Evolutionary conservation across 1,140 invertebrate species (phyloP).

Genomic region (Cyrtorhinus lividipennis): DNA sequence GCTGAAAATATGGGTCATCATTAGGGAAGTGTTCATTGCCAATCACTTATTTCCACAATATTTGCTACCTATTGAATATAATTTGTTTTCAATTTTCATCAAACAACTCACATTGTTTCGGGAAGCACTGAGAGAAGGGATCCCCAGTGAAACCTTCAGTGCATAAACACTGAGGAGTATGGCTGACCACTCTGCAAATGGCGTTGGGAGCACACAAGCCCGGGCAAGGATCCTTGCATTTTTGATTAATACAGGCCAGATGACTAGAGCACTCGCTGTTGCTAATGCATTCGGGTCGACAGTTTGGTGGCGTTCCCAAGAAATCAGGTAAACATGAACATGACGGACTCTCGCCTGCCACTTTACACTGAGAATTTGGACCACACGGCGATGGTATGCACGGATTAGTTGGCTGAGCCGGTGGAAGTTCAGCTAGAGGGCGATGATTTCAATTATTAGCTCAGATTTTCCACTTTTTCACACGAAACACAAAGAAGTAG

Average conservation of each 20-base stretch:
- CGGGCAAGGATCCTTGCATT: conserved; percentile 51
- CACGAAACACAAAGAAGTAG: neutral
- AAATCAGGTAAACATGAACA: conserved; percentile 53
- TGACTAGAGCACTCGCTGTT: conserved; percentile 49
- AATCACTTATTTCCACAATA: neutral
- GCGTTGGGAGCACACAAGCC: conserved; percentile 46
- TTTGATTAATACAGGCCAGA: conserved; percentile 49
- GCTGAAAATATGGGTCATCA: conserved; percentile 11
- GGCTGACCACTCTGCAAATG: conserved; percentile 47
- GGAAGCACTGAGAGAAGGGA: conserved; percentile 39
- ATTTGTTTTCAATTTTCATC: neutral
- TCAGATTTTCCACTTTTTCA: neutral
- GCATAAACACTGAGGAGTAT: conserved; percentile 47
- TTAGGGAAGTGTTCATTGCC: neutral
- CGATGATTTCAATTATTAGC: conserved; percentile 22
- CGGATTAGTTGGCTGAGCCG: conserved; percentile 28
- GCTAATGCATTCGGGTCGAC: conserved; percentile 51
- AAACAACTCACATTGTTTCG: conserved; percentile 26
- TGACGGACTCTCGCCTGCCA: conserved; percentile 35
- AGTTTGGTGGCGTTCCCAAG: conserved; percentile 48
- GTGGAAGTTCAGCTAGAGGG: neutral
- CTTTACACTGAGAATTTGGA: conserved; percentile 47
- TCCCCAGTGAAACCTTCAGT: conserved; percentile 39
- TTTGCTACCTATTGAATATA: neutral
- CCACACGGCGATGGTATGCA: conserved; percentile 52